Base-by-base conservation (phyloP, 2,113 vertebrate species). In the Hypocryptadius cinnamomeus region DNA sequence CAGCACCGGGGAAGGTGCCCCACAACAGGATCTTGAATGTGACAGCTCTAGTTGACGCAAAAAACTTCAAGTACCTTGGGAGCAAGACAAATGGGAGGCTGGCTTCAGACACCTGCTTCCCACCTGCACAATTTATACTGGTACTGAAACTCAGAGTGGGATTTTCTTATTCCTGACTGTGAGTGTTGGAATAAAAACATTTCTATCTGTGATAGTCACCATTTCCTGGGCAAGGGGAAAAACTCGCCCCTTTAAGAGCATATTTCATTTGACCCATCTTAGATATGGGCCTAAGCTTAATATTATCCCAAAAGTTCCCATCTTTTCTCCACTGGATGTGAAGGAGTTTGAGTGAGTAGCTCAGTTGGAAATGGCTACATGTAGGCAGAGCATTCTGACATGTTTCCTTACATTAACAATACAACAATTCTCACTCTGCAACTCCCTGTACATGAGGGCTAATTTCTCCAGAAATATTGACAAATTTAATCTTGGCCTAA, bases 391-490 rank as follows among this genome's bases (percentile, higher is more conserved):
- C 21, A 50, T 65, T 40, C 17, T 47, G 25, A 74, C 4, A 0
- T 2, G 0, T n/a, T 63, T 9, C 11, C 16, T 79, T 65, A 50
- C 9, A 11, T 45, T 71, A 90, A 60, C 12, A 74, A 16, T 16
- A 13, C 5, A 92, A 14, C 2, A 19, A 42, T 44, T 78, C 22
- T 71, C 25, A 39, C 28, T 81, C 56, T 61, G 14, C 4, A 44
- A 59, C 19, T 85, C n/a, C 37, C 63, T 65, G 8, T 70, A 66
- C 33, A 28, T 25, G 22, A 69, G 30, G 9, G 61, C 17, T 84
- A 81, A 80, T 93, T 85, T 85, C 78, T 71, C 88, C 39, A 91
- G 33, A 91, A 87, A 85, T 89, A 87, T 20, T 94, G 81, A 79
- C 42, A 91, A 89, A 91, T 73, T 79, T 92, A 73, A 79, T 85